A percentile compares a stretch with the other conserved stretches of the same genome.
Evolutionary conservation across 2,888 invertebrate genomes (phyloP).

Genomic region (Periphyllus acericola): DNA sequence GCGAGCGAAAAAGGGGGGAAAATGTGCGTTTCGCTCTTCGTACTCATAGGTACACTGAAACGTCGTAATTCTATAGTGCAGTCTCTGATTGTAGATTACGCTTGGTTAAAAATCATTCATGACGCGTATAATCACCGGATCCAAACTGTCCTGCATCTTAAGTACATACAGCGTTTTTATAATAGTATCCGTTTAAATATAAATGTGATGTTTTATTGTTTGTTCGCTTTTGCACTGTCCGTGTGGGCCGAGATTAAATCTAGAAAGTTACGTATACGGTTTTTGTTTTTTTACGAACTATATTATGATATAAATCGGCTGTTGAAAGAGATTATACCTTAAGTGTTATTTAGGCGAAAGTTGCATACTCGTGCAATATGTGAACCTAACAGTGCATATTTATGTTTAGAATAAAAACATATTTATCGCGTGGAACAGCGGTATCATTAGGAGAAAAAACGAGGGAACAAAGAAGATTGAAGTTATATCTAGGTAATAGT

Average conservation of each 20-base stretch:
- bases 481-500: too few relatives aligned
- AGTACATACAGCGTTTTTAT: too few relatives aligned
- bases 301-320: not conserved
- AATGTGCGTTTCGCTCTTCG: not conserved
- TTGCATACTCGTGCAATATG: not conserved
- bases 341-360: not conserved
- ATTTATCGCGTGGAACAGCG: not conserved
- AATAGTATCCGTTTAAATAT: not conserved
- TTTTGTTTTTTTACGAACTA: not conserved
- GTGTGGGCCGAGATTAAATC: conserved; percentile 19
- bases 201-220: not conserved
- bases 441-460: not conserved
- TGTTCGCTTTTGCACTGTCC: not conserved
- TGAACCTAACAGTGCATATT: not conserved
- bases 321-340: not conserved
- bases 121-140: not conserved
- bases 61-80: not conserved
- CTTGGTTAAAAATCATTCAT: not conserved
- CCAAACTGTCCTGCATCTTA: not conserved
- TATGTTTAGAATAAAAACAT: not conserved
- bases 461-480: not conserved
- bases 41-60: not conserved
- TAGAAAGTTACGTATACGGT: conserved; percentile 28
- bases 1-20: not conserved
- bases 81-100: not conserved